phyloP scores from a whole-genome alignment of 2,888 invertebrate species.

The Acrobasis suavella region DNA sequence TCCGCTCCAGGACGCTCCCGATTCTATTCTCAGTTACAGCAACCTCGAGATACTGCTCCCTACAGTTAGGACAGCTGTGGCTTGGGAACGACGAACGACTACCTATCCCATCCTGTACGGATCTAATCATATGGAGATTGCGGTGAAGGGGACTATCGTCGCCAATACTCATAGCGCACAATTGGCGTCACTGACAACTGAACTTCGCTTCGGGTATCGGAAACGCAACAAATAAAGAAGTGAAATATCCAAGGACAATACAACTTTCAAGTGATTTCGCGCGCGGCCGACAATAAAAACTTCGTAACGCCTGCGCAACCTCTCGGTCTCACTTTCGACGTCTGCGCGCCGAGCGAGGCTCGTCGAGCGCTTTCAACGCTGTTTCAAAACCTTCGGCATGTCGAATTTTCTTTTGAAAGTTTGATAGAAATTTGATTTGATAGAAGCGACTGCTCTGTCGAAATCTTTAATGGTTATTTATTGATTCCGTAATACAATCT shows the following conservation, averaged over 20 bases:
- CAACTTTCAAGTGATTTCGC: slow-evolving; percentile 82
- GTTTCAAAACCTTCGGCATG: slow-evolving; percentile 74
- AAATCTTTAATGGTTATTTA: slow-evolving; percentile 24
- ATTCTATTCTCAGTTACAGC: slow-evolving; percentile 19
- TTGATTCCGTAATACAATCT: slow-evolving; percentile 1
- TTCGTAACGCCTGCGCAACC: slow-evolving; percentile 80
- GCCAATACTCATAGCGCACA: slow-evolving; percentile 56
- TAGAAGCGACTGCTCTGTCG: slow-evolving; percentile 28
- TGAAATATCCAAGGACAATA: slow-evolving; percentile 82
- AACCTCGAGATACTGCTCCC: not conserved
- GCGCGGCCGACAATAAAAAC: slow-evolving; percentile 81
- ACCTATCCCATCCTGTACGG: slow-evolving; percentile 38
- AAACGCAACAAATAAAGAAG: slow-evolving; percentile 79
- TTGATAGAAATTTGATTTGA: slow-evolving; percentile 48
- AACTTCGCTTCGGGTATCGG: slow-evolving; percentile 74
- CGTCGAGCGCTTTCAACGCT: slow-evolving; percentile 73
- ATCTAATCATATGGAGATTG: slow-evolving; percentile 47
- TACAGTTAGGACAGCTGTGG: slow-evolving; percentile 2
- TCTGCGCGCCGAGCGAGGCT: slow-evolving; percentile 64
- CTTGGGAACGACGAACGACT: slow-evolving; percentile 22
- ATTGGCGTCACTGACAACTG: slow-evolving; percentile 63
- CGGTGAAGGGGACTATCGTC: slow-evolving; percentile 67
- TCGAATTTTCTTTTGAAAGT: slow-evolving; percentile 76
- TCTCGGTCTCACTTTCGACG: slow-evolving; percentile 79
- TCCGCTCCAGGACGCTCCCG: slow-evolving; percentile 28